Percentiles rank a stretch among this genome's conserved stretches.
These are phyloP conservation scores for Oligia fasciuncula DNA, from an alignment of 2,888 invertebrate species.

Conservation along the genomic window DNA sequence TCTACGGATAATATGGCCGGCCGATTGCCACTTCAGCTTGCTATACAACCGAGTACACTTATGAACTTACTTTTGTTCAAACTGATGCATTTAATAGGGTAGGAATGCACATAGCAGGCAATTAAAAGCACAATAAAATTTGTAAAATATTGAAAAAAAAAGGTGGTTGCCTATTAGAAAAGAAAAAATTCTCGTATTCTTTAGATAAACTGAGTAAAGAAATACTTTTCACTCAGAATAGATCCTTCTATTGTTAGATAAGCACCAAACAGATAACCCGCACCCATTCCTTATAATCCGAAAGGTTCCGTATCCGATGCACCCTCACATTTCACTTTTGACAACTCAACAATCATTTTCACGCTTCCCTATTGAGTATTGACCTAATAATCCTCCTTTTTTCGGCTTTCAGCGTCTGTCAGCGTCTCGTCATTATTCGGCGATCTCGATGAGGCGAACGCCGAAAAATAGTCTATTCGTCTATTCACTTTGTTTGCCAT, in stretches of 20 bases:
- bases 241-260: constrained; percentile 32
- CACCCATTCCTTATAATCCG: constrained; percentile 36
- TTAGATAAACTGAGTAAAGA: not conserved
- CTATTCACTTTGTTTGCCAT: constrained; percentile 75
- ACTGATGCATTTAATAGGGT: not conserved
- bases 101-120: not conserved
- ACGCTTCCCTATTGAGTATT: constrained; percentile 66
- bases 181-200: not conserved
- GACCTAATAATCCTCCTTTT: constrained; percentile 65
- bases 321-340: constrained; percentile 58
- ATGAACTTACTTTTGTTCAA: not conserved
- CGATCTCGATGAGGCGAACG: constrained; percentile 65
- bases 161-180: not conserved
- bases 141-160: not conserved
- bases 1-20: not conserved
- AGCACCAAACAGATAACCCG: constrained; percentile 39
- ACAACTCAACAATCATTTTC: constrained; percentile 70
- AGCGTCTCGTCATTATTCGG: constrained; percentile 48
- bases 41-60: not conserved
- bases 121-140: too few species aligned
- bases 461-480: constrained; percentile 75
- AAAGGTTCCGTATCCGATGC: constrained; percentile 48
- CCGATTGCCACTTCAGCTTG: not conserved
- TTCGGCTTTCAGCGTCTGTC: constrained; percentile 55
- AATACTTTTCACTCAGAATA: constrained; percentile 22